A percentile compares a stretch with the other conserved stretches of the same genome.
These are phyloP conservation scores for Blastobasis lacticolella DNA, from an alignment of 2,888 invertebrate species.

Conservation along the genomic window DNA sequence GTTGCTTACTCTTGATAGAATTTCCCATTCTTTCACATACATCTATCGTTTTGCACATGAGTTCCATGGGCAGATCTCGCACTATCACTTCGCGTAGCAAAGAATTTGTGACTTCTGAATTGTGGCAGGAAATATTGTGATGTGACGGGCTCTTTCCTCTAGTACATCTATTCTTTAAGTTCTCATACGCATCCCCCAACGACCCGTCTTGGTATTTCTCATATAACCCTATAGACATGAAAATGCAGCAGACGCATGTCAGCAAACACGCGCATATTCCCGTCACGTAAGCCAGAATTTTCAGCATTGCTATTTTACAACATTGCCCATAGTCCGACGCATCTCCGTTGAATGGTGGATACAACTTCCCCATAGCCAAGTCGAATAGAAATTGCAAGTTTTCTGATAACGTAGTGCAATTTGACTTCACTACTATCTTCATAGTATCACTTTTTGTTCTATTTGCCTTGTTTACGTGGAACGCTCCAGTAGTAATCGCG, in stretches of 20 bases:
- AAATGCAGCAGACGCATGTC: constrained; percentile 27
- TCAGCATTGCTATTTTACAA: constrained; percentile 30
- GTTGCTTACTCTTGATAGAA: constrained; percentile 35
- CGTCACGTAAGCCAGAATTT: constrained; percentile 32
- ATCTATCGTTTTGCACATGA: constrained; percentile 38
- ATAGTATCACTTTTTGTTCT: constrained; percentile 6
- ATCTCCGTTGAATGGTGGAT: constrained; percentile 22
- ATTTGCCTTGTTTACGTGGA: constrained; percentile 15
- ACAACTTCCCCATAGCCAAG: constrained; percentile 40
- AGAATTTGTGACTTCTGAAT: constrained; percentile 31
- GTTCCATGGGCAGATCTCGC: constrained; percentile 43
- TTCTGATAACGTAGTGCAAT: constrained; percentile 53
- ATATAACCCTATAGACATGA: constrained; percentile 23
- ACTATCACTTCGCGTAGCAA: constrained; percentile 47
- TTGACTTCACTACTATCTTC: constrained; percentile 32
- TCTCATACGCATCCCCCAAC: not conserved
- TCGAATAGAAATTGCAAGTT: constrained; percentile 43
- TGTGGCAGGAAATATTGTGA: constrained; percentile 11
- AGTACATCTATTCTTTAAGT: constrained; percentile 16
- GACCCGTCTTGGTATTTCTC: constrained; percentile 23
- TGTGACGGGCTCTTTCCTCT: constrained; percentile 3
- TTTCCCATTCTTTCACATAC: constrained; percentile 39
- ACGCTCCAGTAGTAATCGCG: constrained; percentile 39
- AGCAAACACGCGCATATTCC: constrained; percentile 29
- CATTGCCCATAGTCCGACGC: constrained; percentile 26